These are phyloP conservation scores for Onychomys arenicola DNA, from an alignment of 2,797 vertebrate species.

Conservation along the genomic window DNA sequence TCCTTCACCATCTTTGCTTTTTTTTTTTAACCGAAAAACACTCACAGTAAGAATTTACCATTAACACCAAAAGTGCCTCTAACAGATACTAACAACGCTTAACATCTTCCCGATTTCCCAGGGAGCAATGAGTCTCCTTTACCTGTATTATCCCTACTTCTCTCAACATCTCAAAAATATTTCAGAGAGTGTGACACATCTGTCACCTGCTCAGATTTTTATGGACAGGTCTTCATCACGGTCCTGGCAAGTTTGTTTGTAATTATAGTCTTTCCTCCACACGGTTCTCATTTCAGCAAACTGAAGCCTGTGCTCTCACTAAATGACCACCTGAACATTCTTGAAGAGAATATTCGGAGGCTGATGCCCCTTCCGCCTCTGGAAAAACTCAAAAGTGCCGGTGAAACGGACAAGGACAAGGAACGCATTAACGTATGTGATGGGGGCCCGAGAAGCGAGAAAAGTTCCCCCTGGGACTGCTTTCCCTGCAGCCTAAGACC, in stretches of 20 bases:
- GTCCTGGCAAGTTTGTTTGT: too few relatives aligned
- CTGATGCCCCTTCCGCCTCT: constrained; percentile 83
- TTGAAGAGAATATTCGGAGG: constrained; percentile 81
- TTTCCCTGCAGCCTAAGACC: not conserved
- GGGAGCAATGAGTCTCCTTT: not conserved
- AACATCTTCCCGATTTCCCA: not conserved
- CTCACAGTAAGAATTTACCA: not conserved
- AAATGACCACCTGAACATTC: constrained; percentile 76
- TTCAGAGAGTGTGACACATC: not conserved
- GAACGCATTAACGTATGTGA: constrained; percentile 46
- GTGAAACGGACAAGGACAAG: constrained; percentile 70
- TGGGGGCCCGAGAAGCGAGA: not conserved
- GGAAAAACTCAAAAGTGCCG: constrained; percentile 75
- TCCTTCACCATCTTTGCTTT: not conserved
- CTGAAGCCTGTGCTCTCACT: constrained; percentile 78
- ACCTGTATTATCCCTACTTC: not conserved
- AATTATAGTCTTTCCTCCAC: not conserved
- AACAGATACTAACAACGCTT: not conserved
- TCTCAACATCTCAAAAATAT: not conserved
- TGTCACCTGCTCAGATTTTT: not conserved
- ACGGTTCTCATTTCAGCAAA: constrained; percentile 71
- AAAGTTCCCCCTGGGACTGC: fast-evolving
- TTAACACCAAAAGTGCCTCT: not conserved
- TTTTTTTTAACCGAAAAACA: not conserved
- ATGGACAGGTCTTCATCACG: not conserved